Evolutionary conservation across 2,888 invertebrate species (phyloP).

Genomic region (Andrena marginata): DNA sequence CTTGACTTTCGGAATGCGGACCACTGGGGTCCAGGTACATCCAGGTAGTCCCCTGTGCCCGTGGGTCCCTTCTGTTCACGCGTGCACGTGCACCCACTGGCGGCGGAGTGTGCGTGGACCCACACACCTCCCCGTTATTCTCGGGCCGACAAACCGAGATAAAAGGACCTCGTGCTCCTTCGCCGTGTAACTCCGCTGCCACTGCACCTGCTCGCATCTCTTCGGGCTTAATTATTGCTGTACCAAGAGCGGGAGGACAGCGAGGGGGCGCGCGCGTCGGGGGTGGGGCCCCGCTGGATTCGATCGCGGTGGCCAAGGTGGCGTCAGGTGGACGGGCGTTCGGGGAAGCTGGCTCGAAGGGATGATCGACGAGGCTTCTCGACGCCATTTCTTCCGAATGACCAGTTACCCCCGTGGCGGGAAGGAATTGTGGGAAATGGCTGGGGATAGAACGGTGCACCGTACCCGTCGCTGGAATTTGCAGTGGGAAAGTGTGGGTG

Average conservation of each 20-base stretch:
- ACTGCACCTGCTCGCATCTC: conserved; percentile 47
- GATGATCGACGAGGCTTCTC: conserved; percentile 54
- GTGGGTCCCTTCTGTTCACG: conserved; percentile 1
- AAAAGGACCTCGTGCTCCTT: conserved; percentile 54
- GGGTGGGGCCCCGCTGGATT: neutral
- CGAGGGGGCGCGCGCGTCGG: neutral
- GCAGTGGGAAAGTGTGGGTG: neutral
- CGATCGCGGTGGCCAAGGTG: neutral
- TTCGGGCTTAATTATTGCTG: conserved; percentile 50
- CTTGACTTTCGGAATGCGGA: conserved; percentile 81
- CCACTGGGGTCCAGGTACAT: conserved; percentile 70
- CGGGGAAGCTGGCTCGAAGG: conserved; percentile 31
- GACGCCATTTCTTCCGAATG: conserved; percentile 16
- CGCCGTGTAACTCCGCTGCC: conserved; percentile 36
- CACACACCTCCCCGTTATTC: conserved; percentile 37
- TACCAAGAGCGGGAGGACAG: conserved; percentile 9
- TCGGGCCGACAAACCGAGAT: conserved; percentile 52
- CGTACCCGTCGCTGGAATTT: neutral
- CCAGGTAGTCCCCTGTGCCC: conserved; percentile 66
- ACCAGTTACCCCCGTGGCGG: neutral
- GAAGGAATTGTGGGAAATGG: conserved; percentile 12
- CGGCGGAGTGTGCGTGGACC: neutral
- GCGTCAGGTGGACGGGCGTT: conserved; percentile 5
- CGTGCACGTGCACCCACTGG: neutral
- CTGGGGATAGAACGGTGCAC: neutral